Percentiles rank a stretch among this genome's conserved stretches.
These are phyloP conservation scores for Castor canadensis DNA, from an alignment of 2,113 vertebrate genomes.

Conservation along the genomic window DNA sequence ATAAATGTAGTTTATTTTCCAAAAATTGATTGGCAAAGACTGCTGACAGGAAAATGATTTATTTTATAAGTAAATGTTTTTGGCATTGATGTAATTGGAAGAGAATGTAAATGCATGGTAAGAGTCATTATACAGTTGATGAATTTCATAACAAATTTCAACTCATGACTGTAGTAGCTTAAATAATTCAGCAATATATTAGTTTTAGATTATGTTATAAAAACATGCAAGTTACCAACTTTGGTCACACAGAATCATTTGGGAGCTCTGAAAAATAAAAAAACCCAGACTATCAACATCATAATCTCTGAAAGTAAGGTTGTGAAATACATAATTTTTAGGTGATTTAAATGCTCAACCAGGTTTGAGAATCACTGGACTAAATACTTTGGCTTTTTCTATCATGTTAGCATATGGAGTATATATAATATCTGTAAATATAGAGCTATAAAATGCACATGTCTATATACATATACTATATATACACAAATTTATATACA, in stretches of 20 bases:
- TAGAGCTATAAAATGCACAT: background rate
- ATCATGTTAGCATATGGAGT: background rate
- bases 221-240: background rate
- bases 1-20: background rate
- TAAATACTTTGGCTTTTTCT: background rate
- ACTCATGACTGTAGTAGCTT: background rate
- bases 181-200: background rate
- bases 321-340: background rate
- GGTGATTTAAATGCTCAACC: background rate
- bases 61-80: conserved; percentile 33
- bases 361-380: background rate
- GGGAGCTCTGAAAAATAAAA: background rate
- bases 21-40: background rate
- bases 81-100: background rate
- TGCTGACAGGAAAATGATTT: background rate
- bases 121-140: background rate
- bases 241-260: background rate
- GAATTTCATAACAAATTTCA: background rate
- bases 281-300: background rate
- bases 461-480: too few relatives aligned
- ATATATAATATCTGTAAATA: background rate
- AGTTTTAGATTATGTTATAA: conserved; percentile 22
- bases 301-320: background rate
- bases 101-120: background rate
- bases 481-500: background rate